phyloP scores from a whole-genome alignment of 2,113 vertebrate species.

The Nesoenas mayeri region DNA sequence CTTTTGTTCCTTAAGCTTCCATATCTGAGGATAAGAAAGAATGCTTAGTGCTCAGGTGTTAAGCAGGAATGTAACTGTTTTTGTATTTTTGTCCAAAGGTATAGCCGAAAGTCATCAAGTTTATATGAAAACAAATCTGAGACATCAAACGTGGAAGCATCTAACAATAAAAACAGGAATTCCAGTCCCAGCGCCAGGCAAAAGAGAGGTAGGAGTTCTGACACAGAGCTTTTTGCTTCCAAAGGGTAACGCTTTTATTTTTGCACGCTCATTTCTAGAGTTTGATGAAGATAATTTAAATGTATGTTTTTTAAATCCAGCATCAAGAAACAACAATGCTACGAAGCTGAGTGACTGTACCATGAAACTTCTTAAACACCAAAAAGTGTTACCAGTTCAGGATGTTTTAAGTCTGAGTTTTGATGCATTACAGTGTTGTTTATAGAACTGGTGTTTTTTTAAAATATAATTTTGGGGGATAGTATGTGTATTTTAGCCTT shows the following conservation, averaged over 20 bases:
- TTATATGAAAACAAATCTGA: constrained; percentile 81
- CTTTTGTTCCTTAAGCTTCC: neutral
- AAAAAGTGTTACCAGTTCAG: neutral
- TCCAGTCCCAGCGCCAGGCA: constrained; percentile 82
- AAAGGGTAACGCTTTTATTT: neutral
- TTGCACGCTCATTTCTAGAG: neutral
- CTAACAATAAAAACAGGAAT: constrained; percentile 79
- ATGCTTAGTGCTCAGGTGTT: neutral
- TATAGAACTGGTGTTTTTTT: neutral
- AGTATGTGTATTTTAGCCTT: neutral
- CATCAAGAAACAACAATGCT: neutral
- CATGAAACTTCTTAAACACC: neutral
- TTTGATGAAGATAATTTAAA: neutral
- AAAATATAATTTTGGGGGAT: neutral
- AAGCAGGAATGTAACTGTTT: neutral
- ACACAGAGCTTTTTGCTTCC: neutral
- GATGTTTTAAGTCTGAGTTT: neutral
- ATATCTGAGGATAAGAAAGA: neutral
- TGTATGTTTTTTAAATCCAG: neutral
- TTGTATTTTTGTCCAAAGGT: constrained; percentile 69
- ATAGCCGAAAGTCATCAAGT: constrained; percentile 78
- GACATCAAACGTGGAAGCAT: constrained; percentile 81
- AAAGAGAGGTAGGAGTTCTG: constrained; percentile 81
- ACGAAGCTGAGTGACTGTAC: neutral
- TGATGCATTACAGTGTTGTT: neutral